phyloP scores from a whole-genome alignment of 2,797 vertebrate genomes.

The Rousettus madagascariensis region DNA sequence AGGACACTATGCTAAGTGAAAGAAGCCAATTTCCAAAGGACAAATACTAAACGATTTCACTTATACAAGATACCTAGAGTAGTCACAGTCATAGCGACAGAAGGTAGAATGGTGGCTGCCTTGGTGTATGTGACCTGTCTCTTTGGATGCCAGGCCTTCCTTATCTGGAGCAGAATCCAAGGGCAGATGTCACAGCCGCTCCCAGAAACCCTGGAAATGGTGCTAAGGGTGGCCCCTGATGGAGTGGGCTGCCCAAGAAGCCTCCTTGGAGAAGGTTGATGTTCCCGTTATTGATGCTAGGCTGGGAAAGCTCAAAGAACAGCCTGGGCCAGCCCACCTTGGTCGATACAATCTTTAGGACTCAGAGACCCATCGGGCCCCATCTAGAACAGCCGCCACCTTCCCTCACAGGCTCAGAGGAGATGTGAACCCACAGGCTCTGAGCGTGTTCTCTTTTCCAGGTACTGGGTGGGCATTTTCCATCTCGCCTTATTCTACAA shows the following conservation, averaged over 20 bases:
- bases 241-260: not conserved
- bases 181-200: not conserved
- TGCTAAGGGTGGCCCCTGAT: too few species aligned
- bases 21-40: not conserved
- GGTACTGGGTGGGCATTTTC: not conserved
- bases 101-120: not conserved
- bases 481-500: not conserved
- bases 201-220: not conserved
- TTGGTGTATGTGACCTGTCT: not conserved
- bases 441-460: not conserved
- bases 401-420: accelerated
- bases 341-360: not conserved
- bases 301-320: not conserved
- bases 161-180: not conserved
- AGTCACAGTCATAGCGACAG: not conserved
- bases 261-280: not conserved
- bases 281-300: not conserved
- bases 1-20: not conserved
- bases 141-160: not conserved
- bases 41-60: accelerated
- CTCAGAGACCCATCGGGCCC: not conserved
- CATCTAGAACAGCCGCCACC: not conserved
- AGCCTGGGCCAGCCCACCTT: not conserved
- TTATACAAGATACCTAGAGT: not conserved
- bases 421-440: accelerated